Conservation (phyloP, 2,888 invertebrate species). For the Craniophora ligustri region DNA sequence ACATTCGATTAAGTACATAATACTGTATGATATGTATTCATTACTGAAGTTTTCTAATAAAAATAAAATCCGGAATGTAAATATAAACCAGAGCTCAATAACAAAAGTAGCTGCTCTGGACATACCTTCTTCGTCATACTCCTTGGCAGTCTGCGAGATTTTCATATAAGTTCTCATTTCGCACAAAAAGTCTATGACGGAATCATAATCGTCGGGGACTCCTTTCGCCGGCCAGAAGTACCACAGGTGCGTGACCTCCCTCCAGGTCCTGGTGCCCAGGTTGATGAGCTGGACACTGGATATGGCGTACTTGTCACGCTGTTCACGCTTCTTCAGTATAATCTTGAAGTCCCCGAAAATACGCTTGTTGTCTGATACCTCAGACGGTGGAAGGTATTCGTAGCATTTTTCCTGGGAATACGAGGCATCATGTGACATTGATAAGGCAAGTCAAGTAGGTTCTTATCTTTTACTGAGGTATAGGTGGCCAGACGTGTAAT, state of each 20-base stretch:
- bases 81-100: too few relatives aligned
- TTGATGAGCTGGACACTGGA: conserved; percentile 95
- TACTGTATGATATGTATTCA: too few relatives aligned
- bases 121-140: conserved; percentile 85
- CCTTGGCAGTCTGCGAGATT: conserved; percentile 84
- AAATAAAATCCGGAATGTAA: too few relatives aligned
- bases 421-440: neutral
- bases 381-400: conserved; percentile 97
- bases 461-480: too few relatives aligned
- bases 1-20: too few relatives aligned
- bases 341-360: conserved; percentile 96
- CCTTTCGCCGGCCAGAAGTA: conserved; percentile 98
- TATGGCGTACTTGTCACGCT: conserved; percentile 96
- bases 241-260: conserved; percentile 97
- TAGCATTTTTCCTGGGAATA: conserved; percentile 94
- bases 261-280: conserved; percentile 93
- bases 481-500: neutral
- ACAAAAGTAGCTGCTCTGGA: too few relatives aligned
- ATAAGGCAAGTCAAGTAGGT: neutral
- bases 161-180: conserved; percentile 92
- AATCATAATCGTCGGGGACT: conserved; percentile 94
- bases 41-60: too few relatives aligned
- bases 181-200: conserved; percentile 95
- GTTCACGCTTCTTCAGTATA: conserved; percentile 95
- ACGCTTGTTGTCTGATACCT: conserved; percentile 96